These are phyloP conservation scores for Agrypnia vestita DNA, from an alignment of 1,140 invertebrate genomes.

Conservation along the genomic window DNA sequence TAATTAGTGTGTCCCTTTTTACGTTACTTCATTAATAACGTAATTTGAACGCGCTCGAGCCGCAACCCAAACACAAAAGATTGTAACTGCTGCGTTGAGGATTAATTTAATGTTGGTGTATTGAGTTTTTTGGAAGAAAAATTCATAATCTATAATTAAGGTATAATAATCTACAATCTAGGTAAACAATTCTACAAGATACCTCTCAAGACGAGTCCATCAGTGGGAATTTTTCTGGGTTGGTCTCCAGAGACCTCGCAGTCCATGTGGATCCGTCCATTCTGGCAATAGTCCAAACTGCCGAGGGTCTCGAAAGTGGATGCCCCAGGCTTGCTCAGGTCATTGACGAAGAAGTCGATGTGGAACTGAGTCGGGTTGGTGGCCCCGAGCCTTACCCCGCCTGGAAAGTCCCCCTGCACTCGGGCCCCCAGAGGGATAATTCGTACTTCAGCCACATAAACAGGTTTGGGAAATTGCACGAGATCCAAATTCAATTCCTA, in stretches of 20 bases:
- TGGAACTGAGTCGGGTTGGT: slow-evolving; percentile 97
- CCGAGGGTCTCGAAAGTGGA: slow-evolving; percentile 95
- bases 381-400: slow-evolving; percentile 92
- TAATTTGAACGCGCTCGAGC: no score
- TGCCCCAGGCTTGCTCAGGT: slow-evolving; percentile 92
- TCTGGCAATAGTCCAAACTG: slow-evolving; percentile 94
- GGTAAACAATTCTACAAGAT: background rate
- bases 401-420: slow-evolving; percentile 95
- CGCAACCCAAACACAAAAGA: no score
- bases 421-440: slow-evolving; percentile 94
- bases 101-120: no score
- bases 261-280: slow-evolving; percentile 92
- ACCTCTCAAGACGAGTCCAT: slow-evolving; percentile 93
- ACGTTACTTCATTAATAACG: no score
- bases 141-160: no score
- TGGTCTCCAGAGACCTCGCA: slow-evolving; percentile 76
- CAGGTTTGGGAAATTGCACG: slow-evolving; percentile 95
- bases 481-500: slow-evolving; percentile 96
- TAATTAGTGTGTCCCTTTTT: no score
- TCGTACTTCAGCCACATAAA: slow-evolving; percentile 92
- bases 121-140: no score
- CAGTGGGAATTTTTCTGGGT: slow-evolving; percentile 89
- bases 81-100: no score
- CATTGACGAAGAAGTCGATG: slow-evolving; percentile 97
- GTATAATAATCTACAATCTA: no score